Conservation (phyloP, 2,888 invertebrate genomes). For the Seira ritae region DNA sequence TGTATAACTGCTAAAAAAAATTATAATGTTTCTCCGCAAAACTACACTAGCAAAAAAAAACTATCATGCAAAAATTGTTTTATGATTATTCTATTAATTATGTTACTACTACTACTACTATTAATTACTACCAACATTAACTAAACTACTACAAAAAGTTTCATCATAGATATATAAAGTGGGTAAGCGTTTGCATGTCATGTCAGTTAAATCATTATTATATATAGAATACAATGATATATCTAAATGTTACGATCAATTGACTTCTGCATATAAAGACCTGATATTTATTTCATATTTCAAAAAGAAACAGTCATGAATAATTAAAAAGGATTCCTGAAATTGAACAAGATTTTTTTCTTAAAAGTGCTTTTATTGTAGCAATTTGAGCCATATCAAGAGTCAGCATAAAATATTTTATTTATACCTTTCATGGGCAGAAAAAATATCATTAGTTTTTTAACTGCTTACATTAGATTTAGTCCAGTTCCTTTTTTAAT, state of each 20-base stretch:
- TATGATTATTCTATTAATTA: not conserved
- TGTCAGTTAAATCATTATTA: conserved; percentile 39
- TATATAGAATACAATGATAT: conserved; percentile 35
- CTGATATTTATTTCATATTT: conserved; percentile 65
- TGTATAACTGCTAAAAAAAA: not conserved
- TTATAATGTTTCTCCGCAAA: conserved; percentile 6
- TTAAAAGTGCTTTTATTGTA: not conserved
- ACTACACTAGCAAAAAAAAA: not conserved
- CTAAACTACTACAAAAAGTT: conserved; percentile 35
- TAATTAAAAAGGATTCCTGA: conserved; percentile 60
- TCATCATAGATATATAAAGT: conserved; percentile 48
- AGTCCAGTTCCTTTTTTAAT: not conserved
- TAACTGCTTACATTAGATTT: not conserved
- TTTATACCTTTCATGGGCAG: not conserved
- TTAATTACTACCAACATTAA: conserved; percentile 18
- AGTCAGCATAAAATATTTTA: not conserved
- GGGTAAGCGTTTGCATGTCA: conserved; percentile 63
- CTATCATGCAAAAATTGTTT: conserved; percentile 1
- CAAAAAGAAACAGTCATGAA: conserved; percentile 48
- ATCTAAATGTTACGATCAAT: conserved; percentile 43
- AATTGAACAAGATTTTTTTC: conserved; percentile 32
- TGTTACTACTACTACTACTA: conserved; percentile 20
- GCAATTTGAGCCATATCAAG: not conserved
- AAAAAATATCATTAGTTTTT: not conserved
- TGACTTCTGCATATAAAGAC: conserved; percentile 67